Percentiles rank a stretch among this genome's conserved stretches.
Evolutionary conservation across 2,797 vertebrate species (phyloP).

Genomic region (Pipistrellus pipistrellus): DNA sequence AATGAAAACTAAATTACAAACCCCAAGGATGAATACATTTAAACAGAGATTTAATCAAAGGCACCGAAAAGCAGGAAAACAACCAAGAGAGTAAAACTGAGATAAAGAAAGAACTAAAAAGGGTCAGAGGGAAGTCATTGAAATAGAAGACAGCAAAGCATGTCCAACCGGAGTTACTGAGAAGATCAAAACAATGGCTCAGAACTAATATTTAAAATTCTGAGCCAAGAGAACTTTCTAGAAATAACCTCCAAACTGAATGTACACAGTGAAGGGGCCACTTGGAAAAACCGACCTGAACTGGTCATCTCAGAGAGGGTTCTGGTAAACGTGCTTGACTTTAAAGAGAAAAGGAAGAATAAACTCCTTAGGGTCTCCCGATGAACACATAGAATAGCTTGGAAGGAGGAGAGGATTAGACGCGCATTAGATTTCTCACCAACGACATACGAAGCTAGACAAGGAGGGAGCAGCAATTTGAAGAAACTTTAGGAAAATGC

Average conservation of each 20-base stretch:
- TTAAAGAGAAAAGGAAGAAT: not conserved
- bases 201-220: not conserved
- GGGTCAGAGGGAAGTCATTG: not conserved
- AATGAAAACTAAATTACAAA: not conserved
- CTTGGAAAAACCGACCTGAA: not conserved
- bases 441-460: not conserved
- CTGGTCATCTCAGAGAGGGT: not conserved
- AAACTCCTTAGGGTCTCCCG: not conserved
- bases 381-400: not conserved
- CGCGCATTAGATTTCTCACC: not conserved
- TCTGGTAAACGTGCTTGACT: not conserved
- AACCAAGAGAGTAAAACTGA: not conserved
- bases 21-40: not conserved
- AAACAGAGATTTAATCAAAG: constrained; percentile 19
- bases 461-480: not conserved
- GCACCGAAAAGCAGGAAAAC: not conserved
- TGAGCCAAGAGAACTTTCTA: not conserved
- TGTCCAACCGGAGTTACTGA: not conserved
- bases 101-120: not conserved
- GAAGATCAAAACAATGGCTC: not conserved
- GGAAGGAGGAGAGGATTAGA: not conserved
- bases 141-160: not conserved
- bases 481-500: not conserved
- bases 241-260: constrained; percentile 10
- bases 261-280: not conserved